Conservation (phyloP, 2,888 invertebrate species). For the Empis livida region DNA sequence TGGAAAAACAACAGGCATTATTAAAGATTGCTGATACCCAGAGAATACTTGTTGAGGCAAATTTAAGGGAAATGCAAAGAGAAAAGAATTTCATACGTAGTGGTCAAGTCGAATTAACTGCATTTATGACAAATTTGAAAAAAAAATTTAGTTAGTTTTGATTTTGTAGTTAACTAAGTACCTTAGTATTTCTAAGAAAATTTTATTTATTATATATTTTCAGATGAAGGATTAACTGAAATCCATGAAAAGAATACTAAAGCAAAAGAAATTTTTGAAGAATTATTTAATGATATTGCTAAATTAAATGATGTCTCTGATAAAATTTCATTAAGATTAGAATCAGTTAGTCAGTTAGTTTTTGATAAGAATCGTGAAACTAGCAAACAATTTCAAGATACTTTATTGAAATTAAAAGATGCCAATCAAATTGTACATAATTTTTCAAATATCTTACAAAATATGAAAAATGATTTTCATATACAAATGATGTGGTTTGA, state of each 20-base stretch:
- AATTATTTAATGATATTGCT: conserved; percentile 41
- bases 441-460: conserved; percentile 3
- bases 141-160: conserved; percentile 33
- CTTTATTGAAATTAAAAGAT: conserved; percentile 38
- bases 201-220: not conserved
- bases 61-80: conserved; percentile 41
- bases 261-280: conserved; percentile 39
- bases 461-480: conserved; percentile 3
- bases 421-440: conserved; percentile 41
- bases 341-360: conserved; percentile 2
- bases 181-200: not conserved
- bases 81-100: conserved; percentile 47
- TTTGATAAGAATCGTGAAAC: conserved; percentile 36
- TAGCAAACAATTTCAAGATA: conserved; percentile 37
- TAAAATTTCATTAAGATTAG: conserved; percentile 27
- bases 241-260: conserved; percentile 38
- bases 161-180: too few relatives aligned
- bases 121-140: conserved; percentile 42
- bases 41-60: conserved; percentile 18
- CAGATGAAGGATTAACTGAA: conserved; percentile 20
- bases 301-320: conserved; percentile 38
- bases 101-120: conserved; percentile 40
- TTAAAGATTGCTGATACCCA: conserved; percentile 7
- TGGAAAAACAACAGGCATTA: conserved; percentile 38
- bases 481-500: conserved; percentile 5